Evolutionary conservation across 2,113 vertebrate species (phyloP), one percentile per base, ranked within the genome.

Genomic region (Nesogale talazaci): DNA sequence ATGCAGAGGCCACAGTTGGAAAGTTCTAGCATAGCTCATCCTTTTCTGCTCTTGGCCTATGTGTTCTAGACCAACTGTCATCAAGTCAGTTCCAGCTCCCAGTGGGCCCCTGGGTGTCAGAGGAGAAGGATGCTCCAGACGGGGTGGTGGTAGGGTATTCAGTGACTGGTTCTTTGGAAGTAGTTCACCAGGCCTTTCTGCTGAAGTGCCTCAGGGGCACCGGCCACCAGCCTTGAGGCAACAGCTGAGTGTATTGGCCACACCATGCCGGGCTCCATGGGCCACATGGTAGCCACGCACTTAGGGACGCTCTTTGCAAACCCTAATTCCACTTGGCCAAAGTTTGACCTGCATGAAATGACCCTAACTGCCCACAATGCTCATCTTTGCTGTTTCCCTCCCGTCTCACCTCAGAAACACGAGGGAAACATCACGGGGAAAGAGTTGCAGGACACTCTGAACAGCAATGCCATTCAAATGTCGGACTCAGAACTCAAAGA

Each of bases 401-500:
- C 46, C 46, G 20, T 29, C 77, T 38, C 14, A 10, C 56, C 91
- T 91, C 92, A 98, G 97, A 94, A 96, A 36, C 3, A 8, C 25
- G 79, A 87, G 0, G 94, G 94, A 57, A 95, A 83, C 10, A 87
- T 98, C 72, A 94, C 91, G 27, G 92, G 94, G 72, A 96, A 96
- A 59, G 23, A 98, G 29, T n/a, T 98, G 61, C 52, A 5, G 15
- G 87, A 56, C 0, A 67, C 97, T 67, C 94, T 98, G 22, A 27
- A 42, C 57, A 88, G 93, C 40, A 42, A 94, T 31, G 69, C 92
- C 19, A 94, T 97, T 52, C 95, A 91, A 85, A 61, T 98, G 27
- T 98, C 93, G 36, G 96, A 98, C 38, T 84, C 92, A 1, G 96
- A 97, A 34, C 97, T 98, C 89, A 95, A 91, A 77, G 96, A 98